Evolutionary conservation across 2,113 vertebrate species (phyloP).

Genomic region (Cottus gobio): DNA sequence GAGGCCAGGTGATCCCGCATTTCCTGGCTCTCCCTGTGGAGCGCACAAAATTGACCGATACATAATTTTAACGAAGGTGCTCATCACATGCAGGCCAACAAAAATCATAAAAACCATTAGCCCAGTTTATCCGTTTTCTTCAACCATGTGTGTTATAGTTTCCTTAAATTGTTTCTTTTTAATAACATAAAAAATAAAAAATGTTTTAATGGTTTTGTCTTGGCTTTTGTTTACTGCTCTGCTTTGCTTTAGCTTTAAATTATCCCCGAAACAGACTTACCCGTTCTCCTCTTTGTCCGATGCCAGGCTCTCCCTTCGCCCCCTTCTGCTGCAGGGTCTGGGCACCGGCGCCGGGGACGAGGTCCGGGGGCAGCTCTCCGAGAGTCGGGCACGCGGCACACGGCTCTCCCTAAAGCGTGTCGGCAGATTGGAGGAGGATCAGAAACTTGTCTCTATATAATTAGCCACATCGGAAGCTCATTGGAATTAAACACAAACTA

Average conservation of each 20-base stretch:
- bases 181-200: constrained; percentile 1
- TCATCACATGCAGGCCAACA: constrained; percentile 40
- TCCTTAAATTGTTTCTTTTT: not conserved
- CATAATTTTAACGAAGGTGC: constrained; percentile 53
- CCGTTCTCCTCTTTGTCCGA: constrained; percentile 73
- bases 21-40: constrained; percentile 75
- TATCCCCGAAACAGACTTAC: constrained; percentile 55
- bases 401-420: constrained; percentile 74
- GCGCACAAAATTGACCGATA: constrained; percentile 33
- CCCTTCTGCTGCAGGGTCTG: constrained; percentile 66
- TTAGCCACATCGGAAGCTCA: not conserved
- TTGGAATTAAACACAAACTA: not conserved
- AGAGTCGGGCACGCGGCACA: constrained; percentile 77
- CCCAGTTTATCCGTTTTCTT: constrained; percentile 4
- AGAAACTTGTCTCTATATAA: not conserved
- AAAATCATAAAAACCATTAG: constrained; percentile 37
- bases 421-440: constrained; percentile 6
- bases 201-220: not conserved
- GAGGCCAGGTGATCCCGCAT: constrained; percentile 69
- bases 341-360: not conserved
- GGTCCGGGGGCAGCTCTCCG: constrained; percentile 58
- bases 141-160: not conserved
- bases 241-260: constrained; percentile 4
- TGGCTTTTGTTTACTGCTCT: not conserved
- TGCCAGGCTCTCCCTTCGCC: constrained; percentile 73